Conservation (phyloP, 2,888 invertebrate species). For the Hypselothyrea guttata region DNA sequence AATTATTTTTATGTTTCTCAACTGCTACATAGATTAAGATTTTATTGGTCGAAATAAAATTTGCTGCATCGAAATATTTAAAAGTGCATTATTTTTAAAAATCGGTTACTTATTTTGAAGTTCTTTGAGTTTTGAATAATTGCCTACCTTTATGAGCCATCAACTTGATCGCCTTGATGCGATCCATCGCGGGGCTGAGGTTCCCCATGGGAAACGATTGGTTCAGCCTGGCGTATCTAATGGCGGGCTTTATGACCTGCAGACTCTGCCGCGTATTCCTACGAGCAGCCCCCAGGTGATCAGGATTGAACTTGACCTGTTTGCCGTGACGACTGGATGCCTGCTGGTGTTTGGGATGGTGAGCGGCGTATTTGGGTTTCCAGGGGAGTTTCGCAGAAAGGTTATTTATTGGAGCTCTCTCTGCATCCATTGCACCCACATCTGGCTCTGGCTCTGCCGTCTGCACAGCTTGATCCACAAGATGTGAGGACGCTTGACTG, state of each 20-base stretch:
- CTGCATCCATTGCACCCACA: too few relatives aligned
- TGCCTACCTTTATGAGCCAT: slow-evolving; percentile 48
- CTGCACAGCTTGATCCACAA: slow-evolving; percentile 64
- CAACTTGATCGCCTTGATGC: slow-evolving; percentile 46
- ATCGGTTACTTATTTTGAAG: too few relatives aligned
- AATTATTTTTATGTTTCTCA: slow-evolving; percentile 19
- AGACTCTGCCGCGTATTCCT: slow-evolving; percentile 3
- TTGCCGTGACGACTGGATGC: slow-evolving; percentile 63
- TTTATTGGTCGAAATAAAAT: too few relatives aligned
- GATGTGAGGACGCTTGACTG: slow-evolving; percentile 53
- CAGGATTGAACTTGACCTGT: slow-evolving; percentile 60
- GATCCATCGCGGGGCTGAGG: slow-evolving; percentile 39
- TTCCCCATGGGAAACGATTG: slow-evolving; percentile 16
- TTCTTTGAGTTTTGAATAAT: too few relatives aligned
- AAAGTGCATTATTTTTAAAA: too few relatives aligned
- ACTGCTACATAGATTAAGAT: too few relatives aligned
- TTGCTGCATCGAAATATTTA: too few relatives aligned
- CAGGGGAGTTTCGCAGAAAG: too few relatives aligned
- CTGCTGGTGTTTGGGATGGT: slow-evolving; percentile 55
- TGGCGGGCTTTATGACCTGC: slow-evolving; percentile 46
- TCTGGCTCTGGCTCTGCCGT: slow-evolving; percentile 41
- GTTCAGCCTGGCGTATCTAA: slow-evolving; percentile 36
- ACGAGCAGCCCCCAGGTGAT: slow-evolving; percentile 42
- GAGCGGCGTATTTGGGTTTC: too few relatives aligned
- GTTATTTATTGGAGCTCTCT: too few relatives aligned